These are phyloP conservation scores for Bombus sylvicola DNA, from an alignment of 1,140 invertebrate genomes.

Conservation along the genomic window DNA sequence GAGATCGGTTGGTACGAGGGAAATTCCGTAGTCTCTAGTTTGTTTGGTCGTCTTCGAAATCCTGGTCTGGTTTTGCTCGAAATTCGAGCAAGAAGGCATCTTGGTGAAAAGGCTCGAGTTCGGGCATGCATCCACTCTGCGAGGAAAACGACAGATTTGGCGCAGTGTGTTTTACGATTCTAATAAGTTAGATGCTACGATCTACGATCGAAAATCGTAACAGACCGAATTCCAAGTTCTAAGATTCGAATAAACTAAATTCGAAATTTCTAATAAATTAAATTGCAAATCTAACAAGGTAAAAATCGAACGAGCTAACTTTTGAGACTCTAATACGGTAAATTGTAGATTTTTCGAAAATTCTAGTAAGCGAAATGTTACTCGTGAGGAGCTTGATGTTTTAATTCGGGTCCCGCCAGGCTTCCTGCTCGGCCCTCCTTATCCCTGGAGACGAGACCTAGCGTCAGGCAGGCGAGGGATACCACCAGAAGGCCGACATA, in stretches of 20 bases:
- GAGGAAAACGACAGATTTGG: neutral
- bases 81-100: constrained; percentile 21
- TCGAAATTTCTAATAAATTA: neutral
- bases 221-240: too few species aligned
- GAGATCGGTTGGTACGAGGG: neutral
- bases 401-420: constrained; percentile 76
- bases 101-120: constrained; percentile 64
- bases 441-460: constrained; percentile 76
- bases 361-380: constrained; percentile 34
- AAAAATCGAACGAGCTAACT: neutral
- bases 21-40: neutral
- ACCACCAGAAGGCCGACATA: constrained; percentile 77
- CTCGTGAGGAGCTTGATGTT: constrained; percentile 77
- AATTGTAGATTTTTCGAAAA: neutral
- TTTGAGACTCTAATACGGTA: neutral
- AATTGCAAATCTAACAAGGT: neutral
- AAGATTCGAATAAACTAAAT: neutral
- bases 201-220: neutral
- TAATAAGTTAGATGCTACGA: neutral
- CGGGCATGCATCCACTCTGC: constrained; percentile 76
- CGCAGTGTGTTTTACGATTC: neutral
- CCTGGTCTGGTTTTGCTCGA: neutral
- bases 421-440: constrained; percentile 77
- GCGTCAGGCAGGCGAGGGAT: constrained; percentile 77
- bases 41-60: neutral